Evolutionary conservation across 2,113 vertebrate species (phyloP).

Genomic region (Rhinoderma darwinii): DNA sequence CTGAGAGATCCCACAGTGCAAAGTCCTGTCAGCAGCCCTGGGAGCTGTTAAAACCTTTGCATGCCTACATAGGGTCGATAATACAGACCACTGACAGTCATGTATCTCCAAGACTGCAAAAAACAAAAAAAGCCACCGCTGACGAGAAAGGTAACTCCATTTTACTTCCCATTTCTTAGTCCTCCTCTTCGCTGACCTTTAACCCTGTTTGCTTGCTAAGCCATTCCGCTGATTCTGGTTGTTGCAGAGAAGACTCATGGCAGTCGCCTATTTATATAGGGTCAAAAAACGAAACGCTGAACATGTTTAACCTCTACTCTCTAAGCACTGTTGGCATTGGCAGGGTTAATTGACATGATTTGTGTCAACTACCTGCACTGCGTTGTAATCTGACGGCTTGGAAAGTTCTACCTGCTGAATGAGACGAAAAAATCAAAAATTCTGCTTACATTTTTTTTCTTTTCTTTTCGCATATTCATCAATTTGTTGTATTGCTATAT

Average conservation of each 20-base stretch:
- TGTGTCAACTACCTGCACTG: not conserved
- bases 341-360: not conserved
- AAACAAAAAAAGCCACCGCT: slow-evolving; percentile 14
- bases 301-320: not conserved
- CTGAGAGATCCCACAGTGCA: slow-evolving; percentile 53
- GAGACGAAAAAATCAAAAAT: no score
- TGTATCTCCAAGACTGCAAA: slow-evolving; percentile 50
- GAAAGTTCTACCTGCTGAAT: no score
- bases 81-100: slow-evolving; percentile 50
- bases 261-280: not conserved
- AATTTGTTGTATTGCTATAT: not conserved
- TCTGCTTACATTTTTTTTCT: no score
- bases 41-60: slow-evolving; percentile 44
- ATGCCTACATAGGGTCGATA: slow-evolving; percentile 46
- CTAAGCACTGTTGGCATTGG: not conserved
- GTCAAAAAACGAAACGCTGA: not conserved
- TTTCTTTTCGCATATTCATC: no score
- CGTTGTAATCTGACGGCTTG: not conserved
- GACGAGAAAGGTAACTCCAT: slow-evolving; percentile 51
- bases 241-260: not conserved
- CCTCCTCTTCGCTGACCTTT: not conserved
- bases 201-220: not conserved
- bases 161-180: slow-evolving; percentile 21
- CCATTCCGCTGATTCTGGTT: not conserved
- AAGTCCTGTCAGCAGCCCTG: slow-evolving; percentile 46